Percentiles rank a stretch among this genome's conserved stretches.
Conservation (phyloP, 2,888 invertebrate species). For the Folsomia candida region DNA sequence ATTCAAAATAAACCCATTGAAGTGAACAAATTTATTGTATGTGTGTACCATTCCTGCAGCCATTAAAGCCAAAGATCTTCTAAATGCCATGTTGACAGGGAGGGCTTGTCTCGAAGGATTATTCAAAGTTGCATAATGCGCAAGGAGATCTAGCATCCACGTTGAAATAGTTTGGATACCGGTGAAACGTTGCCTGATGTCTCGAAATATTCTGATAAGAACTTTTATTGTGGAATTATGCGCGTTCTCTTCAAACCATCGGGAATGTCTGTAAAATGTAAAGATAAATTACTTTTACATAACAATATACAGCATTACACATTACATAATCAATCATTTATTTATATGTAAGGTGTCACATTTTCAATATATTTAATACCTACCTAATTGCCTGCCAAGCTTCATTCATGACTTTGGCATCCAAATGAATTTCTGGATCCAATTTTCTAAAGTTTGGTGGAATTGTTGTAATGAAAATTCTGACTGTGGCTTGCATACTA, state of each 20-base stretch:
- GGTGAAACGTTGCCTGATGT: constrained; percentile 82
- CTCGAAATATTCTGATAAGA: constrained; percentile 87
- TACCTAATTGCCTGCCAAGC: constrained; percentile 90
- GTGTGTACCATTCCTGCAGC: constrained; percentile 76
- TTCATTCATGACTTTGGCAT: constrained; percentile 72
- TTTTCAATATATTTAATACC: too few species aligned
- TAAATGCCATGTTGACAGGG: constrained; percentile 86
- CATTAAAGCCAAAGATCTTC: constrained; percentile 83
- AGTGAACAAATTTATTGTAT: too few species aligned
- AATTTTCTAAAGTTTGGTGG: constrained; percentile 87
- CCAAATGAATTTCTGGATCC: constrained; percentile 78
- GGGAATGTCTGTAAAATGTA: too few species aligned
- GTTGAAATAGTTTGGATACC: constrained; percentile 88
- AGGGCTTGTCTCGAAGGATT: constrained; percentile 90
- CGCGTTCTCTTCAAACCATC: constrained; percentile 98
- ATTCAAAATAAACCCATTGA: too few species aligned
- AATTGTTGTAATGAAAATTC: constrained; percentile 88
- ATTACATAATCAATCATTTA: constrained; percentile 11
- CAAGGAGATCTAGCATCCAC: constrained; percentile 94
- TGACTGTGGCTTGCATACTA: constrained; percentile 78
- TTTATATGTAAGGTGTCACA: too few species aligned
- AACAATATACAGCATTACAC: too few species aligned
- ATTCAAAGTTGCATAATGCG: constrained; percentile 94
- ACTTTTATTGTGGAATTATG: constrained; percentile 96
- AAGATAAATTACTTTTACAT: too few species aligned